Evolutionary conservation across 2,797 vertebrate species (phyloP), one percentile per base, ranked within the genome.

Genomic region (Lepus oiostolus): DNA sequence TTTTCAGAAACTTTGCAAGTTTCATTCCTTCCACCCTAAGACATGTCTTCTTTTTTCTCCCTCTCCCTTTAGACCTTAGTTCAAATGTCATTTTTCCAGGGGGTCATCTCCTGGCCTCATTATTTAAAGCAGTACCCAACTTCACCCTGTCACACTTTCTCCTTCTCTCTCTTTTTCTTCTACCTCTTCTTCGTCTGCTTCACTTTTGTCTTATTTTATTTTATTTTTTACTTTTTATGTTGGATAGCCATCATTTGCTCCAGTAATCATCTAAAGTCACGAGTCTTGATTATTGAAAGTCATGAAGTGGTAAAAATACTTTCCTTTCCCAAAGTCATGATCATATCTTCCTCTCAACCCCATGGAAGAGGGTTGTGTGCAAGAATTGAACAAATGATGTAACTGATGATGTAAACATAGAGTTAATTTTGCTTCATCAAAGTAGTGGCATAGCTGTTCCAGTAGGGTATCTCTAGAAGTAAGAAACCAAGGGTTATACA

Each of bases 291-390:
- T 98, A 3, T 97, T 98, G 88, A 99, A 99, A 97, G 99, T 97
- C 54, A 99, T 95, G 63, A 99, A 98, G 72, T 97, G 99, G 98
- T 99, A 99, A 89, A 99, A 98, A 96, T 99, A 98, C 85, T 99
- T 98, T 70, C 99, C 98, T 68, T 97, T 99, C 93, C 98, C 98
- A 96, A 98, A 98, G 10, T 98, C 98, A 32, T 99, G 99, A 88
- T 99, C 99, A 1, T n/a, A 96, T 42, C 97, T 96, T 77, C 97
- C 42, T 42, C 42, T 42, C 42, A 42, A 42, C 7, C 98, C 98
- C 98, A 99, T 7, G 99, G 99, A 24, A 99, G 98, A 0, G 98
- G 98, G 94, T 98, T 99, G 97, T 99, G 99, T 38, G 97, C 97
- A 96, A 99, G 47, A 99, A 99, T 26, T 99, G 99, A 30, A 99